These are phyloP conservation scores for Drosophila kikkawai DNA, from an alignment of 1,140 invertebrate species.

Conservation along the genomic window DNA sequence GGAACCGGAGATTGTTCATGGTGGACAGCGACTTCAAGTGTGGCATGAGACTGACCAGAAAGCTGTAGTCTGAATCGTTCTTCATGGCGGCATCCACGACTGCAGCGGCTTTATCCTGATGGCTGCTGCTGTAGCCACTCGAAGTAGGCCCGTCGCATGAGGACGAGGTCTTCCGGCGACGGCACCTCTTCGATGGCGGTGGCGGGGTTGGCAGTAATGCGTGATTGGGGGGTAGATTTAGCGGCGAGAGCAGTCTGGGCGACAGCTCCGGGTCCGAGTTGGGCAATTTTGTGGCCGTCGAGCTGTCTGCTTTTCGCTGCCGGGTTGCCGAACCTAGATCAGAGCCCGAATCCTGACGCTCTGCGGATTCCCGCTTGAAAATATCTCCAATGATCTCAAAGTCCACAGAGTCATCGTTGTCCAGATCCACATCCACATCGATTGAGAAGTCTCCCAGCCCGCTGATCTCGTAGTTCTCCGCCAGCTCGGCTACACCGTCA, in stretches of 20 bases:
- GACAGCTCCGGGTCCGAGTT: slow-evolving; percentile 51
- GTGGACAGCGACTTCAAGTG: slow-evolving; percentile 62
- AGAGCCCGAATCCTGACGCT: slow-evolving; percentile 48
- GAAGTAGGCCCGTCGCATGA: slow-evolving; percentile 27
- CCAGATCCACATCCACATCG: slow-evolving; percentile 67
- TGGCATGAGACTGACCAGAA: slow-evolving; percentile 64
- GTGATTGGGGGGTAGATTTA: slow-evolving; percentile 11
- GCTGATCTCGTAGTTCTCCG: slow-evolving; percentile 1
- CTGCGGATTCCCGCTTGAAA: slow-evolving; percentile 52
- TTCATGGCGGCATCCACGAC: slow-evolving; percentile 12
- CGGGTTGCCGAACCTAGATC: slow-evolving; percentile 34
- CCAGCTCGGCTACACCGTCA: not conserved
- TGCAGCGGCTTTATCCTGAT: slow-evolving; percentile 3
- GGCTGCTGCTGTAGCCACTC: slow-evolving; percentile 12
- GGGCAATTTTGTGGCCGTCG: slow-evolving; percentile 10
- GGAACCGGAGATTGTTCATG: slow-evolving; percentile 65
- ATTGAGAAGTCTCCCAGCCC: slow-evolving; percentile 58
- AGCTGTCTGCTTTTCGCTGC: not conserved
- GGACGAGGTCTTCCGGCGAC: slow-evolving; percentile 36
- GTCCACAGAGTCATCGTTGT: slow-evolving; percentile 70
- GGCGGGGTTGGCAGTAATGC: slow-evolving; percentile 15
- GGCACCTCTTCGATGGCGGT: slow-evolving; percentile 38
- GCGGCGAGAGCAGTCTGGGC: slow-evolving; percentile 41
- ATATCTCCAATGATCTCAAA: slow-evolving; percentile 72
- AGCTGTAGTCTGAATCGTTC: slow-evolving; percentile 67